Conservation (phyloP, 2,113 vertebrate species). For the Equus quagga region DNA sequence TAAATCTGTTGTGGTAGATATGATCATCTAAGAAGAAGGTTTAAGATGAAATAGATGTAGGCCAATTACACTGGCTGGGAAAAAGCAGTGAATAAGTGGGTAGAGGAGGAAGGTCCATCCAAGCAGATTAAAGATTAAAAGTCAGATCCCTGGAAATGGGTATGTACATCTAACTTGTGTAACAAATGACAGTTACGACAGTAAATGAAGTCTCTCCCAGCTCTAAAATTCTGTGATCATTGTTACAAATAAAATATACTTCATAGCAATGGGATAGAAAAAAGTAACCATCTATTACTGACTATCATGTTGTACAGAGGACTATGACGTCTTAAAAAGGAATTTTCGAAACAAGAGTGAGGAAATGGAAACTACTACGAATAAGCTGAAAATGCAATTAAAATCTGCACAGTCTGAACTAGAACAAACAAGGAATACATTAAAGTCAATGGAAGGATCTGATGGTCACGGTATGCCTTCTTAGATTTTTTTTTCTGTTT, state of each 20-base stretch:
- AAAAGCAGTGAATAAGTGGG: background rate
- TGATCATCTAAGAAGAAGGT: background rate
- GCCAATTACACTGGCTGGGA: background rate
- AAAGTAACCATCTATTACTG: conserved; percentile 54
- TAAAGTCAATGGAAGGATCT: conserved; percentile 88
- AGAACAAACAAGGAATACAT: conserved; percentile 86
- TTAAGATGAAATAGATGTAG: background rate
- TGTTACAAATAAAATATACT: conserved; percentile 22
- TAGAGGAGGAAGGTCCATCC: background rate
- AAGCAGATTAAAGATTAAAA: background rate
- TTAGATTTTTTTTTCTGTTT: background rate
- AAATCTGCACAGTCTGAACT: conserved; percentile 86
- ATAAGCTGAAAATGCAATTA: conserved; percentile 88
- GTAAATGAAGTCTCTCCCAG: background rate
- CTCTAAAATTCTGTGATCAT: background rate
- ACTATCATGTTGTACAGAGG: conserved; percentile 84
- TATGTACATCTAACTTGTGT: background rate
- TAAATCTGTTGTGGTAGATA: background rate
- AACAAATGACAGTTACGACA: background rate
- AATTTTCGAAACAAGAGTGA: conserved; percentile 85
- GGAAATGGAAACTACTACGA: conserved; percentile 86
- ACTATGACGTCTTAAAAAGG: conserved; percentile 87
- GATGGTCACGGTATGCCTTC: conserved; percentile 88
- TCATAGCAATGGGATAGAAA: background rate
- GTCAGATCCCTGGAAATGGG: background rate